Base-by-base conservation (phyloP, 2,888 invertebrate species). In the Ethmia dodecea region DNA sequence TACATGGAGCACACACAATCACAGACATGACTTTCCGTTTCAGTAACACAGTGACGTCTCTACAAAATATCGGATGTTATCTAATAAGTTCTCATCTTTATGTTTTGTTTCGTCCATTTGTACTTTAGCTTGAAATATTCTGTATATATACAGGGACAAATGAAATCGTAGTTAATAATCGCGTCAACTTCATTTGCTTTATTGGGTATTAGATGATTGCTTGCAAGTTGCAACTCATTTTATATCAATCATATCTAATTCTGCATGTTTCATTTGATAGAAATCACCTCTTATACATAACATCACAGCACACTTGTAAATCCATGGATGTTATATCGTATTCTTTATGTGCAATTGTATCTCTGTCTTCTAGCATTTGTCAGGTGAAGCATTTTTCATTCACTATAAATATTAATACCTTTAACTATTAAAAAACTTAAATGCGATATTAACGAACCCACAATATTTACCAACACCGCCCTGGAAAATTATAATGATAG, bases 301-400 rank as follows among this genome's bases (percentile, higher is more conserved):
- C 69, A 77, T 63, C 12, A 69, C 61, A 52, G 60, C 61, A 77
- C 77, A 77, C 66, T 58, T 68, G 63, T 65, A 60, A 11, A 26
- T 66, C 73, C 79, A 83, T 78, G 70, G 60, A 75, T 75, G 72
- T 78, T 75, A 75, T 52, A 58, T 78, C 71, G 71, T 64, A 44
- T 45, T 67, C 66, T 70, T 56, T 60, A 51, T 59, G 13, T 13
- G 13, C 24, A 24, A 12, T 24, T 48, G 39, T 52, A 39, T 44
- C 43, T 42, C 45, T 53, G 73, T 83, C 89, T 90, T 89, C 89
- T 83, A 90, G 90, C 89, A 84, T 88, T 89, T 89, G 89, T 86
- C 89, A 89, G 90, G 89, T 63, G 84, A 88, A 80, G 87, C 87
- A 76, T 70, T 75, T 71, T 80, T 80, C 71, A 81, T 39, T 36